Conservation (phyloP, 2,113 vertebrate genomes). For the Onychostruthus taczanowskii region DNA sequence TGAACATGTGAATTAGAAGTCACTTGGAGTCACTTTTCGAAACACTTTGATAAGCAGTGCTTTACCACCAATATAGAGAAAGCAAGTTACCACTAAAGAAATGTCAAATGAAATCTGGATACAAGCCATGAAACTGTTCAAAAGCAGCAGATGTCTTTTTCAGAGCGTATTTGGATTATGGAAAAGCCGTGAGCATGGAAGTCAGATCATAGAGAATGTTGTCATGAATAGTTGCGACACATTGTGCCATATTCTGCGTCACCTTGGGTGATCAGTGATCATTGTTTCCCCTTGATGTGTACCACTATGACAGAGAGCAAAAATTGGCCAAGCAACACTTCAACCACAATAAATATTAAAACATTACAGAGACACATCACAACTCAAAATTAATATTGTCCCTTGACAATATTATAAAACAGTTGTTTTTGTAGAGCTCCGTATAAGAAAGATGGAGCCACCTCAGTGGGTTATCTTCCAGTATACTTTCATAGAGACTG, state of each 20-base stretch:
- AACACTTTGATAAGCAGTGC: background rate
- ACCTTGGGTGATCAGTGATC: background rate
- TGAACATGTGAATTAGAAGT: background rate
- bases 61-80: background rate
- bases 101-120: background rate
- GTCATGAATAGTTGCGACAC: background rate
- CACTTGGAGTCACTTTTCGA: background rate
- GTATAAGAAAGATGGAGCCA: background rate
- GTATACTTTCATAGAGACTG: background rate
- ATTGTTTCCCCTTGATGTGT: background rate
- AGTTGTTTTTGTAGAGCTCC: background rate
- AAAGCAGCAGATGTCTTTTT: background rate
- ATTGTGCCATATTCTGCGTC: background rate
- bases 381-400: background rate
- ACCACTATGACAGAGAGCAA: background rate
- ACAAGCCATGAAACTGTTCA: background rate
- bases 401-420: background rate
- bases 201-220: background rate
- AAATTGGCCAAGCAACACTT: background rate
- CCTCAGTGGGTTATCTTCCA: background rate
- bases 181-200: background rate
- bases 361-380: background rate
- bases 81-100: background rate
- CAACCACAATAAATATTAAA: background rate
- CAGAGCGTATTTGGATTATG: background rate